A percentile compares a stretch with the other conserved stretches of the same genome.
phyloP scores from a whole-genome alignment of 2,797 vertebrate genomes.

The Artibeus lituratus region DNA sequence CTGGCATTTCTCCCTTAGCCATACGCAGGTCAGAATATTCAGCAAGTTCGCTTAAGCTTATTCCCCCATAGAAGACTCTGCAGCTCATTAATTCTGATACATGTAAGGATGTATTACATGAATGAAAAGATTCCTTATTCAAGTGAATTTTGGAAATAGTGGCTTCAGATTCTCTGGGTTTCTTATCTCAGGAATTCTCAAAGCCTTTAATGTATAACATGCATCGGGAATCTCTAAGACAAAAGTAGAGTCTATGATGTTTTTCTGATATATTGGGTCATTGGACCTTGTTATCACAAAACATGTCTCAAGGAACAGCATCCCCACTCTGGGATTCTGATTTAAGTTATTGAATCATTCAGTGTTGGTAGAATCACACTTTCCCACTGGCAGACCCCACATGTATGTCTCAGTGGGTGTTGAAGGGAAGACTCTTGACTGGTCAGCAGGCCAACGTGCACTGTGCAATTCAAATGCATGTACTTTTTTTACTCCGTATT shows the following conservation, averaged over 20 bases:
- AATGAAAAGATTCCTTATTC: background rate
- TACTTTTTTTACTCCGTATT: background rate
- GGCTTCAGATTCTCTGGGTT: background rate
- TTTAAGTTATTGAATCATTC: background rate
- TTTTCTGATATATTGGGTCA: background rate
- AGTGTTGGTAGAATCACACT: background rate
- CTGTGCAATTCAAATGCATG: background rate
- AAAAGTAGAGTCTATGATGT: background rate
- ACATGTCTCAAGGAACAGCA: background rate
- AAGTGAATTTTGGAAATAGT: background rate
- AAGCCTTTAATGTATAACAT: background rate
- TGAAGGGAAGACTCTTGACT: background rate
- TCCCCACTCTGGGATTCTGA: background rate
- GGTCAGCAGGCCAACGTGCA: background rate
- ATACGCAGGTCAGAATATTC: fast-evolving
- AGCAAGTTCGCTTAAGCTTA: background rate
- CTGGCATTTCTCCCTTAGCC: fast-evolving
- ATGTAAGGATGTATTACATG: background rate
- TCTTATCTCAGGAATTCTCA: background rate
- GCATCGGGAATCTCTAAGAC: background rate
- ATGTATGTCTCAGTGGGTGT: background rate
- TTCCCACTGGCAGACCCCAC: background rate
- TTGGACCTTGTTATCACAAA: background rate
- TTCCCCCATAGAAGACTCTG: background rate
- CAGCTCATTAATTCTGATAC: background rate